Conservation (phyloP, 2,113 vertebrate genomes). For the Oxyruncus cristatus region DNA sequence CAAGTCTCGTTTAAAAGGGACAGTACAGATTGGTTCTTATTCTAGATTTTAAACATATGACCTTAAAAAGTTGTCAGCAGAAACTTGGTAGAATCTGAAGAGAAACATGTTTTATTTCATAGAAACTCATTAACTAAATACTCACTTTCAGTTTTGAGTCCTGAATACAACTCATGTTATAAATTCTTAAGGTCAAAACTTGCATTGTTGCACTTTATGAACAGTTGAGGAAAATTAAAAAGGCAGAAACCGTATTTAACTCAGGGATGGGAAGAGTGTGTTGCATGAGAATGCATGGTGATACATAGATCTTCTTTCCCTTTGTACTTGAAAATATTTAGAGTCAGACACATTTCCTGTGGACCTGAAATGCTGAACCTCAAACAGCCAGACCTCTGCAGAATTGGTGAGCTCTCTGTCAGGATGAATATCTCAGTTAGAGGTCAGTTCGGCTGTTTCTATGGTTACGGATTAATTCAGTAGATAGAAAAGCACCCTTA, state of each 20-base stretch:
- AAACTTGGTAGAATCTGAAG: neutral
- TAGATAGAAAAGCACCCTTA: neutral
- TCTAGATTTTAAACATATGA: neutral
- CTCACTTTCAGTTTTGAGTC: neutral
- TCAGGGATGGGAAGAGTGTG: neutral
- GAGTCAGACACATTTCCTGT: neutral
- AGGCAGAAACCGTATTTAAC: neutral
- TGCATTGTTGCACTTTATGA: neutral
- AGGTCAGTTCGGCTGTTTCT: neutral
- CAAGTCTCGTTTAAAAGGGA: neutral
- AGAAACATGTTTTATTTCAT: neutral
- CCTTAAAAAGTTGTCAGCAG: neutral
- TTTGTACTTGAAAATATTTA: neutral
- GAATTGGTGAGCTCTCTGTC: neutral
- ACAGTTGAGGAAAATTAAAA: neutral
- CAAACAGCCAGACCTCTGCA: neutral
- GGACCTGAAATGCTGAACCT: neutral
- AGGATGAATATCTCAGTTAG: neutral
- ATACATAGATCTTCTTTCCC: neutral
- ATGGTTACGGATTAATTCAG: conserved; percentile 30
- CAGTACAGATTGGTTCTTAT: neutral
- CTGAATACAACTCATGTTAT: neutral
- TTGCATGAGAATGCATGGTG: neutral
- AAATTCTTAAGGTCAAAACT: neutral
- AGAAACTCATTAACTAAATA: neutral